Conservation (phyloP, 2,888 invertebrate genomes). For the Operophtera brumata region DNA sequence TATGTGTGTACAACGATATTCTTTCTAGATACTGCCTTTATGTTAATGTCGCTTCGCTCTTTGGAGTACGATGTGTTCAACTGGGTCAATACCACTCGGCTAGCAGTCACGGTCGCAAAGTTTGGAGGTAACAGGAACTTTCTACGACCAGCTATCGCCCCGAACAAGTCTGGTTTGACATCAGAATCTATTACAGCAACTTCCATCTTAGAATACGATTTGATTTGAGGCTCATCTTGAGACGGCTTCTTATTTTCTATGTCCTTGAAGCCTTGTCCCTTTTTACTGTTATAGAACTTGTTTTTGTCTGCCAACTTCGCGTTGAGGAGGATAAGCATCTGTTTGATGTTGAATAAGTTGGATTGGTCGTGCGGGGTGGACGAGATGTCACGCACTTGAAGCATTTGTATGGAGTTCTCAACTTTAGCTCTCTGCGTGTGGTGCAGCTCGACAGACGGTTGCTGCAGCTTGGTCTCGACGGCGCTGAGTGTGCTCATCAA, state of each 20-base stretch:
- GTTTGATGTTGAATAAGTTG: not conserved
- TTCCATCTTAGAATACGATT: slow-evolving; percentile 2
- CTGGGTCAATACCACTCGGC: not conserved
- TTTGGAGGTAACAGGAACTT: slow-evolving; percentile 8
- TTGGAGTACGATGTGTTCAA: not conserved
- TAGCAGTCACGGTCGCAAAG: slow-evolving; percentile 8
- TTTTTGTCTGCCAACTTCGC: not conserved
- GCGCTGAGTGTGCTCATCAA: not conserved
- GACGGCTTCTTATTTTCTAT: not conserved
- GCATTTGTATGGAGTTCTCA: not conserved
- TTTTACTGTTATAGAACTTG: not conserved
- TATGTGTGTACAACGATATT: not conserved
- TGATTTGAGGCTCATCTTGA: not conserved
- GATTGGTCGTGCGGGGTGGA: not conserved
- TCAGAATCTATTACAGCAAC: not conserved
- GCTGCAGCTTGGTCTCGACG: not conserved
- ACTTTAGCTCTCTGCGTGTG: not conserved
- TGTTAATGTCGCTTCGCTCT: not conserved
- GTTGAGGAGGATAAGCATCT: not conserved
- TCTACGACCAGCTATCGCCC: not conserved
- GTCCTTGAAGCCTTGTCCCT: not conserved
- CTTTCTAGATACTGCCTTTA: not conserved
- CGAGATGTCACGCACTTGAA: not conserved
- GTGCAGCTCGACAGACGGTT: not conserved
- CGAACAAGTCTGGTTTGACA: not conserved